Base-by-base conservation (phyloP, 2,113 vertebrate species). In the Plotosus lineatus region DNA sequence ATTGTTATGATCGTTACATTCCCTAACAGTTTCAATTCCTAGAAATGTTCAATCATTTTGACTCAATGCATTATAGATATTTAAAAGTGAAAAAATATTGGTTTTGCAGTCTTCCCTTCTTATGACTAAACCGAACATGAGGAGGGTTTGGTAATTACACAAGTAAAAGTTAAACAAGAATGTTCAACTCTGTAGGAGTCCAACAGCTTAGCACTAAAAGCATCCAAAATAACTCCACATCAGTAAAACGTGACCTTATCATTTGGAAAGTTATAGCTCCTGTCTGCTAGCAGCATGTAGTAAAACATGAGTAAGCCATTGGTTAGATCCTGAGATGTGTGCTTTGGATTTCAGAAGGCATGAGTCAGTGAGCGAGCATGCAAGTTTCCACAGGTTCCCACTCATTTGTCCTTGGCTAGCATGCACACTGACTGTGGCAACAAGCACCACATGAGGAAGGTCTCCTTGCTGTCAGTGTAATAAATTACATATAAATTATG, bases 331-430 rank as follows among this genome's bases (percentile, higher is more conserved):
- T 65, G 33, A 75, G 21, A 51, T 88, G 83, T 82, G 87, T 78
- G 78, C 76, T 86, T 86, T 87, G 82, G 86, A 86, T 82, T 83
- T 84, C 80, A 90, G 87, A 85, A 82, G 48, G 53, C 28, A 86
- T 92, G 92, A 92, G 90, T 92, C 91, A 91, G 89, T 74, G 74
- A 83, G 75, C 83, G 88, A 89, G 86, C 87, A 91, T 87, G 89
- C 80, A 88, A 89, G 86, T 91, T 92, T 92, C 90, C 90, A 90
- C 87, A 90, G 85, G 86, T 91, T 87, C 86, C 40, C 77, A 74
- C 74, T 55, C 77, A 65, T 68, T 33, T 56, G 68, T 79, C 40
- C 83, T 56, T 81, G 60, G 82, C 69, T 77, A 80, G 80, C 36
- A 3, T 58, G 14, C 82, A 33, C 65, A 23, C 85, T 89, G 83